These are phyloP conservation scores for Gadus macrocephalus DNA, from an alignment of 2,113 vertebrate species.

Conservation along the genomic window DNA sequence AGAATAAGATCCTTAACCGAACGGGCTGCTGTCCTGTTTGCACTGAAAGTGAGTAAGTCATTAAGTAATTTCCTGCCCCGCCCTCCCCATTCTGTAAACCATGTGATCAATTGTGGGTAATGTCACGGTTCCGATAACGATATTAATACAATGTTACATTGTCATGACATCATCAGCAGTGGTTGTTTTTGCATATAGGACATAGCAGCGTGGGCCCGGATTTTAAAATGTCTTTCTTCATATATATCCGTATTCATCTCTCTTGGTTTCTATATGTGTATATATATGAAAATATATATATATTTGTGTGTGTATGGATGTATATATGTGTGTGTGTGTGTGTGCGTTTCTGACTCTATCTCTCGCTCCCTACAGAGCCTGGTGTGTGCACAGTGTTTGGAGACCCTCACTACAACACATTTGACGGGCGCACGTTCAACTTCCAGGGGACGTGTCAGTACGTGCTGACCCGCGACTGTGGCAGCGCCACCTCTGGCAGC, in stretches of 20 bases:
- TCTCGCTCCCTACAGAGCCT: slow-evolving; percentile 78
- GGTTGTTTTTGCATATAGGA: too few species aligned
- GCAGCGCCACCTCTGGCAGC: slow-evolving; percentile 24
- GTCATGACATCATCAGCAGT: too few species aligned
- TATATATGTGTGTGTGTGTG: too few species aligned
- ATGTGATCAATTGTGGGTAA: neutral
- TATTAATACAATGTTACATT: too few species aligned
- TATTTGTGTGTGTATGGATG: neutral
- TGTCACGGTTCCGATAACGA: too few species aligned
- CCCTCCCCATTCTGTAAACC: neutral
- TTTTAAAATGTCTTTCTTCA: too few species aligned
- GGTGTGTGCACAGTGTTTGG: slow-evolving; percentile 98
- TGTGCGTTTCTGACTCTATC: neutral
- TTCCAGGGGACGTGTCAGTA: slow-evolving; percentile 99
- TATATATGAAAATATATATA: too few species aligned
- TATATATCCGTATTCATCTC: too few species aligned
- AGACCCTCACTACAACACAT: slow-evolving; percentile 99
- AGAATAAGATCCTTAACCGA: slow-evolving; percentile 98
- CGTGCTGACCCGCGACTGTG: slow-evolving; percentile 89
- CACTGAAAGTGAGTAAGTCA: slow-evolving; percentile 97
- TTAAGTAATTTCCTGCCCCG: slow-evolving; percentile 15
- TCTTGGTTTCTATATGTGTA: neutral
- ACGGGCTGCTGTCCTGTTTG: slow-evolving; percentile 99
- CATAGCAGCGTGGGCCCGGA: too few species aligned
- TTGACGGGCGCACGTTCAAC: slow-evolving; percentile 98